Base-by-base conservation (phyloP, 1,140 invertebrate species). In the Dolichoris vasculosae region DNA sequence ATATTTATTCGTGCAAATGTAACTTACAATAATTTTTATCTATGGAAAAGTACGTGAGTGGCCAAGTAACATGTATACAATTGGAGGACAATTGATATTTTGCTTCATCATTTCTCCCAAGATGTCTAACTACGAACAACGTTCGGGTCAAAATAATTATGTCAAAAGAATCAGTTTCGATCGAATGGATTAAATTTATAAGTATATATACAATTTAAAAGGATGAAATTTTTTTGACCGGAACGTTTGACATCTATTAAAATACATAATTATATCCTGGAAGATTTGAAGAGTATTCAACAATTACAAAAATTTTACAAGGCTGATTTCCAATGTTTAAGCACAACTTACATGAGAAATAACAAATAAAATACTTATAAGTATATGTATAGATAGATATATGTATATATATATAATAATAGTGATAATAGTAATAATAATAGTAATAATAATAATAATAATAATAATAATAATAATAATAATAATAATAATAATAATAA, bases 241-340 rank as follows among this genome's bases (percentile, higher is more conserved):
- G 64, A 79, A 64, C 82, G 55, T 59, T 85, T 81, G 71, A 85
- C 84, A 81, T 67, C 71, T 85, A 51, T 85, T 43, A n/a, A 78
- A 85, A 51, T 85, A 85, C 83, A 80, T 46, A 55, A 48, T 71
- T 59, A 55, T 48, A 77, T 85, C 64, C 59, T 82, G 77, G 83
- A 76, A 73, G 77, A 80, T 59, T 38, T 59, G 23, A 80, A 75
- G 26, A 59, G 40, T 43, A 46, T 55, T 82, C 32, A 71, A 79
- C n/a, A 84, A 55, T 84, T 71, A 84, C 83, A 84, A 84, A 79
- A 69, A 79, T 55, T 30, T 83, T 69, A 84, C 76, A 79, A 63
- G 73, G 43, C 59, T 67, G 30, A 76, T 75, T 83, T 83, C 55
- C n/a, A 75, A 55, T 75, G 35, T 26, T 84, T 75, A 48, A 78